Evolutionary conservation across 2,113 vertebrate species (phyloP), one percentile per base, ranked within the genome.

Genomic region (Paracanthobrama guichenoti): DNA sequence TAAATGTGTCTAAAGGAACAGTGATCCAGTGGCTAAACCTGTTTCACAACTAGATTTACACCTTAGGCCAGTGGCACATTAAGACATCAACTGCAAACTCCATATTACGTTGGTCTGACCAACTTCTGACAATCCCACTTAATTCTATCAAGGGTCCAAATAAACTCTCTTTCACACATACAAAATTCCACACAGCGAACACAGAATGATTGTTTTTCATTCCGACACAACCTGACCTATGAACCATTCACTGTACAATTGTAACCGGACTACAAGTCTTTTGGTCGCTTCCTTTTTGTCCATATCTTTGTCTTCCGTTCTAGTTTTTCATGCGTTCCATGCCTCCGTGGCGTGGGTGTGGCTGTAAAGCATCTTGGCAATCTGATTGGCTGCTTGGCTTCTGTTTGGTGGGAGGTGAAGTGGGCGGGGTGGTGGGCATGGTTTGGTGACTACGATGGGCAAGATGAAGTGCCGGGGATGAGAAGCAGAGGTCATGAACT

Each of bases 301-400:
- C 62, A 35, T 22, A 81, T 7, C 77, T 44, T 72, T 69, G 50
- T 83, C 74, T 83, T 39, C 88, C 79, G 18, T 67, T 24, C 62
- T 6, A 18, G 39, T 57, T 67, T 77, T 59, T 14, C 64, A 50
- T 59, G 46, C 20, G n/a, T 85, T 77, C 48, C 31, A 11, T 60
- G 42, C 80, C 86, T 91, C 89, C 84, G 85, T 72, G 88, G 76
- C 84, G 79, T 81, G 64, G 73, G 79, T 35, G 67, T 84, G 80
- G 76, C 84, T 86, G 74, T 78, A 55, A 82, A 67, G 69, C 86
- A 26, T 90, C 69, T 85, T 89, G 89, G 90, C 76, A 31, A 90
- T 92, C 86, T 87, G 86, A 92, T 90, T 91, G 90, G 92, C 87
- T 87, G 87, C 79, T 87, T 77, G 85, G 86, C 83, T 18, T 88